phyloP scores from a whole-genome alignment of 2,797 vertebrate genomes.

The Darevskia mixta region DNA sequence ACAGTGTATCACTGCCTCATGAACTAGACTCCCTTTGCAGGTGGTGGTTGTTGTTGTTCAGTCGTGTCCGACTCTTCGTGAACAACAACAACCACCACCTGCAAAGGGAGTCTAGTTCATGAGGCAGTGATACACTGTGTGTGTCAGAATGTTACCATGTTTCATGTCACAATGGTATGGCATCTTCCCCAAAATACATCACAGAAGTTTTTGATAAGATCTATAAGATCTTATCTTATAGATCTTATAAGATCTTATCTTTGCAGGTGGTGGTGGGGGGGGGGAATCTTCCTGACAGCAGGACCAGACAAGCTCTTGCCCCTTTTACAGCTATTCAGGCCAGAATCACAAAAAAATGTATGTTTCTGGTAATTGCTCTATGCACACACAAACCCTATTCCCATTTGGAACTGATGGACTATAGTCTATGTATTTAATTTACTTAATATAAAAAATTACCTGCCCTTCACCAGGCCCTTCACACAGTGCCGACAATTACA shows the following conservation, averaged over 20 bases:
- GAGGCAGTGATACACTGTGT: not conserved
- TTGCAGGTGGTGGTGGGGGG: no score
- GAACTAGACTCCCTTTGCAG: not conserved
- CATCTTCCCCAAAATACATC: conserved; percentile 15
- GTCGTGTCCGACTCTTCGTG: no score
- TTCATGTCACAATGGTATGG: not conserved
- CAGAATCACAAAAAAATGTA: not conserved
- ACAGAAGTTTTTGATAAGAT: not conserved
- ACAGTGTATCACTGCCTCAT: not conserved
- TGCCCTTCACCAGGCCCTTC: no score
- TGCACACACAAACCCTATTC: not conserved
- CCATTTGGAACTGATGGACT: not conserved
- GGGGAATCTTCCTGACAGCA: not conserved
- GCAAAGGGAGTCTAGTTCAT: not conserved
- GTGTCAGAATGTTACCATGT: not conserved
- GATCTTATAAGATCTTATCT: no score
- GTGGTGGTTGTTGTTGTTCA: no score
- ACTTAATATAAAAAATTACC: no score
- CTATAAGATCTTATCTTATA: no score
- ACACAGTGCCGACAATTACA: no score
- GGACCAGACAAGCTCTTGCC: not conserved
- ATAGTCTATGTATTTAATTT: not conserved
- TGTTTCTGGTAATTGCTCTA: not conserved
- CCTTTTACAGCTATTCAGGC: accelerated
- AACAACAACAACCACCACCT: no score